These are phyloP conservation scores for Cotesia congregata DNA, from an alignment of 2,888 invertebrate species.

Conservation along the genomic window DNA sequence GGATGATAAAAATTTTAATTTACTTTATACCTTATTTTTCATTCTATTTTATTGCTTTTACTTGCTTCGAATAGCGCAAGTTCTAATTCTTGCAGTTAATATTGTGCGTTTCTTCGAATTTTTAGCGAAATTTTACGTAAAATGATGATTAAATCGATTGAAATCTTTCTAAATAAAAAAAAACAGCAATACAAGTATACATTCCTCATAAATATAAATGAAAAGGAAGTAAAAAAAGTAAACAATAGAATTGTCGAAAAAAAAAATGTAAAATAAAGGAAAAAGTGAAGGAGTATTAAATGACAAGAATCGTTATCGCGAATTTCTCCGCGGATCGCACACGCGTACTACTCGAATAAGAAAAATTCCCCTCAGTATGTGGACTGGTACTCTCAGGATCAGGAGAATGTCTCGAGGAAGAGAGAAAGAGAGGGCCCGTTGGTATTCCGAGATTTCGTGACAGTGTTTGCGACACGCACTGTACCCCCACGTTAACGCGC, in stretches of 20 bases:
- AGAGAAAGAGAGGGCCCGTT: conserved; percentile 16
- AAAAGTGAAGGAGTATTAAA: conserved; percentile 26
- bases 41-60: not conserved
- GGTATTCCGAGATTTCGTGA: conserved; percentile 48
- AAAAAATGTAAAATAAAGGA: not conserved
- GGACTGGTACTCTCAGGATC: conserved; percentile 7
- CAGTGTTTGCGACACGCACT: conserved; percentile 56
- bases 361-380: conserved; percentile 23
- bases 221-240: conserved; percentile 1
- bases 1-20: conserved; percentile 7
- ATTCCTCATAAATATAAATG: not conserved
- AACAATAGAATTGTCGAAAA: conserved; percentile 19
- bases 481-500: conserved; percentile 42
- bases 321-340: conserved; percentile 20
- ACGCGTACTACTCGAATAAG: conserved; percentile 24
- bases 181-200: not conserved
- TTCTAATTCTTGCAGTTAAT: too few species aligned
- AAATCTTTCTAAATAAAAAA: too few species aligned
- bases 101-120: not conserved
- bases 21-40: not conserved
- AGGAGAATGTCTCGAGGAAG: not conserved
- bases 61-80: too few species aligned
- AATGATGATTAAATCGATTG: too few species aligned
- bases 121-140: too few species aligned
- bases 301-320: conserved; percentile 28